Conservation (phyloP, 2,113 vertebrate genomes). For the Engraulis encrasicolus region DNA sequence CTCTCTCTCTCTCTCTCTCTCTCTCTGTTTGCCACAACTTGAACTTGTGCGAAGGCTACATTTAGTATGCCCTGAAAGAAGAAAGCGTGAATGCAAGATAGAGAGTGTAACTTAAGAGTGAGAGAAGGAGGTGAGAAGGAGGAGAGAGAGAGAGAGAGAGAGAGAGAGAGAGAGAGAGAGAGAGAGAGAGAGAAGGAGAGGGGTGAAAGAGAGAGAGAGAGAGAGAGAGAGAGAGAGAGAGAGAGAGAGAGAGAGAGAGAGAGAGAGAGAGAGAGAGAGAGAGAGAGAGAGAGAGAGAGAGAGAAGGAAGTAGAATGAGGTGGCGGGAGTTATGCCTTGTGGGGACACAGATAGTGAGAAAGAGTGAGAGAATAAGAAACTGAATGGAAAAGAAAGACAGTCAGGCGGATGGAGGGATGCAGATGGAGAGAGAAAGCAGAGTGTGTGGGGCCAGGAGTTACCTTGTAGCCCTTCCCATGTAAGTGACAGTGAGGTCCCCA, state of each 20-base stretch:
- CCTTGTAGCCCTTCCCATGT: constrained; percentile 9
- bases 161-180: background rate
- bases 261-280: background rate
- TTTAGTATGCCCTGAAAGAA: background rate
- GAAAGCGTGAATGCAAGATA: background rate
- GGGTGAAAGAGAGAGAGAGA: background rate
- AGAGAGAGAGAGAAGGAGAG: no score
- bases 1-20: background rate
- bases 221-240: no score
- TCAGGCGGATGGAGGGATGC: no score
- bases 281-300: no score
- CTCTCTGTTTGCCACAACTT: background rate
- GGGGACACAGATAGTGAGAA: no score
- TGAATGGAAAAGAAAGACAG: background rate
- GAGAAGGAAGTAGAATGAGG: no score
- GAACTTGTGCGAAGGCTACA: background rate
- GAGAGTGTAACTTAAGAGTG: background rate
- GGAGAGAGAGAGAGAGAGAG: background rate
- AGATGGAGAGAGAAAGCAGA: background rate
- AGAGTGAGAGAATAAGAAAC: background rate
- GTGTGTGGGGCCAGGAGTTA: background rate
- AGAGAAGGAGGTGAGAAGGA: no score
- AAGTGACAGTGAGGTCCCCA: background rate
- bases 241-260: background rate
- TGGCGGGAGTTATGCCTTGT: no score